Evolutionary conservation across 2,113 vertebrate genomes (phyloP).

Genomic region (Deroptyus accipitrinus): DNA sequence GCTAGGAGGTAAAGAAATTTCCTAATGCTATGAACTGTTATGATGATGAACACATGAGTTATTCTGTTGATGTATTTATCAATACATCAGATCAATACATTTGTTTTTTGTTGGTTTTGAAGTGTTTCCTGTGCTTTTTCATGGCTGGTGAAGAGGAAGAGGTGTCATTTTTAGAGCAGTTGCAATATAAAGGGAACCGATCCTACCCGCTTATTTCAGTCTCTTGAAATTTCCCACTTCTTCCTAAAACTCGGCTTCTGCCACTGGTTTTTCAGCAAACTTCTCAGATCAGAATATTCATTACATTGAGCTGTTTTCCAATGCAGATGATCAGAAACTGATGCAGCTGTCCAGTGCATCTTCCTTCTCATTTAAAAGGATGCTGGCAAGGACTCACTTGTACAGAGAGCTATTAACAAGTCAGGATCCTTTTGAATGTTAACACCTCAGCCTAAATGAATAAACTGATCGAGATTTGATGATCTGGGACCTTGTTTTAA

Average conservation of each 20-base stretch:
- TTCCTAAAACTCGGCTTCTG: neutral
- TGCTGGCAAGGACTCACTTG: neutral
- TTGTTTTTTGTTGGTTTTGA: neutral
- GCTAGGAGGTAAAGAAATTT: neutral
- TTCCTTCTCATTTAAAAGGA: neutral
- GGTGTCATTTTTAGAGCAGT: neutral
- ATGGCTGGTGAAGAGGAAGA: neutral
- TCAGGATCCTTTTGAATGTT: neutral
- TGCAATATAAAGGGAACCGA: neutral
- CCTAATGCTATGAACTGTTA: neutral
- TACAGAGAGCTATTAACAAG: fast-evolving
- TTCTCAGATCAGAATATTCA: neutral
- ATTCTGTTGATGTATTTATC: no score
- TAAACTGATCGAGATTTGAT: neutral
- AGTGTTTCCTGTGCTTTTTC: neutral
- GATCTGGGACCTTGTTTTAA: neutral
- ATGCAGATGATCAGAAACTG: neutral
- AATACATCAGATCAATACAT: neutral
- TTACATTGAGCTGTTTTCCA: neutral
- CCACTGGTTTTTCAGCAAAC: neutral
- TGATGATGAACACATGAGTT: neutral
- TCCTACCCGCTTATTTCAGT: neutral
- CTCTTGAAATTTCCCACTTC: neutral
- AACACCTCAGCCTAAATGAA: neutral
- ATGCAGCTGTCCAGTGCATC: neutral